Evolutionary conservation across 2,797 vertebrate species (phyloP), one percentile per base, ranked within the genome.

Genomic region (Kryptolebias ocellatus): DNA sequence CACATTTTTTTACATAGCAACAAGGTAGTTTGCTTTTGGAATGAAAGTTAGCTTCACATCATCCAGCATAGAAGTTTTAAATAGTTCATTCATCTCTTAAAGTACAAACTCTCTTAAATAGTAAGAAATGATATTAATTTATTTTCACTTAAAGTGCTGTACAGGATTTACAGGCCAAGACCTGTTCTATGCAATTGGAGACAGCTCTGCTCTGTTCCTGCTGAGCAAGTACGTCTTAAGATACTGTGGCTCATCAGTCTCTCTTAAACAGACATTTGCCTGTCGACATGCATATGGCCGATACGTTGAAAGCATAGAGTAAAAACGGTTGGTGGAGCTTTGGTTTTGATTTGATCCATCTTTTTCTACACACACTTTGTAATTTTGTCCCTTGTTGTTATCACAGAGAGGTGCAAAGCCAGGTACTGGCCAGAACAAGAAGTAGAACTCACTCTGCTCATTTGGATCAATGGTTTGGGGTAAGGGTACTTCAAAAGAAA

Each of bases 361-460:
- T 14, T 53, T 84, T 49, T 91, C 89, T 10, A 90, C 17, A 4
- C 37, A 52, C 49, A 94, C 54, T 28, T 70, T 83, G 79, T 94
- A 95, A 72, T 95, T 95, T 63, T 83, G 87, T 1, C 94, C 94
- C 0, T 64, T 59, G 74, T 94, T 95, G 76, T 94, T 80, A 70
- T 96, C 94, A 91, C 92, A 90, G 37, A 72, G 47, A 1, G 47
- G 70, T 0, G 68, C 56, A 9, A 77, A 63, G 4, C 80, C 81
- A 11, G 74, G 69, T 10, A 87, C 80, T 0, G 90, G 83, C 27
- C 79, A 85, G 65, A 90, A 92, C 4, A 47, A 90, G 52, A 96
- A 82, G 8, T 90, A 89, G 64, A 95, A 94, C 83, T 94, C 93
- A 0, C 90, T 51, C 1, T 46, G 66, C 17, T 89, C 79, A 0